These are phyloP conservation scores for Arctia plantaginis DNA, from an alignment of 2,888 invertebrate species.

Conservation along the genomic window DNA sequence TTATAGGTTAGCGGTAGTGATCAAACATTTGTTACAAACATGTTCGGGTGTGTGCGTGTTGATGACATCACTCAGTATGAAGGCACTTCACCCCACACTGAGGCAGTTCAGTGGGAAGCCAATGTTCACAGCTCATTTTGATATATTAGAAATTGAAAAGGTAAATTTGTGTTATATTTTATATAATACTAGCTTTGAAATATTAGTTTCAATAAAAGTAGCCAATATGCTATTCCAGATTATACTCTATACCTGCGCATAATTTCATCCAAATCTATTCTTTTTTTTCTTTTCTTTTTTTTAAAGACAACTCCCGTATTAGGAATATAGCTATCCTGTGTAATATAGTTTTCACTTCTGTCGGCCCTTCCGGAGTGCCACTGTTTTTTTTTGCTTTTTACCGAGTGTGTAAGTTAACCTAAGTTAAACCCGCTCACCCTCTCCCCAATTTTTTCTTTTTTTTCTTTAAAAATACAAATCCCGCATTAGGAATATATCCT, in stretches of 20 bases:
- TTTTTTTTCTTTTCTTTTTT: too few relatives aligned
- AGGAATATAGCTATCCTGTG: too few relatives aligned
- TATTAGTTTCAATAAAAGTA: neutral
- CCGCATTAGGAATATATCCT: too few relatives aligned
- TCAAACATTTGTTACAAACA: slow-evolving; percentile 72
- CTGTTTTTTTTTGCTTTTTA: too few relatives aligned
- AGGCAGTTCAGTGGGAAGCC: slow-evolving; percentile 75
- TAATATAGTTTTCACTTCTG: too few relatives aligned
- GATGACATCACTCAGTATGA: slow-evolving; percentile 75
- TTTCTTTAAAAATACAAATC: too few relatives aligned
- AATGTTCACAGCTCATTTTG: slow-evolving; percentile 77
- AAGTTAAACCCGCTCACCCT: too few relatives aligned
- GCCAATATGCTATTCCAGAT: neutral
- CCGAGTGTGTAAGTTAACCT: too few relatives aligned
- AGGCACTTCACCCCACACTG: slow-evolving; percentile 71
- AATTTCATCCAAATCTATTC: neutral
- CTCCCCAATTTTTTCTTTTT: too few relatives aligned
- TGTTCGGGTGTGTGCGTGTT: slow-evolving; percentile 76
- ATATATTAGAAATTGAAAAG: slow-evolving; percentile 73
- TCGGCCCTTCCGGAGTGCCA: too few relatives aligned
- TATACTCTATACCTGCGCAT: neutral
- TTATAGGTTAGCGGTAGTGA: slow-evolving; percentile 71
- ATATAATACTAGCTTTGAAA: too few relatives aligned
- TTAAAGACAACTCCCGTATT: too few relatives aligned
- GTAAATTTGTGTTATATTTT: slow-evolving; percentile 45